Evolutionary conservation across 2,797 vertebrate genomes (phyloP).

Genomic region (Mormyrops attenuatus): DNA sequence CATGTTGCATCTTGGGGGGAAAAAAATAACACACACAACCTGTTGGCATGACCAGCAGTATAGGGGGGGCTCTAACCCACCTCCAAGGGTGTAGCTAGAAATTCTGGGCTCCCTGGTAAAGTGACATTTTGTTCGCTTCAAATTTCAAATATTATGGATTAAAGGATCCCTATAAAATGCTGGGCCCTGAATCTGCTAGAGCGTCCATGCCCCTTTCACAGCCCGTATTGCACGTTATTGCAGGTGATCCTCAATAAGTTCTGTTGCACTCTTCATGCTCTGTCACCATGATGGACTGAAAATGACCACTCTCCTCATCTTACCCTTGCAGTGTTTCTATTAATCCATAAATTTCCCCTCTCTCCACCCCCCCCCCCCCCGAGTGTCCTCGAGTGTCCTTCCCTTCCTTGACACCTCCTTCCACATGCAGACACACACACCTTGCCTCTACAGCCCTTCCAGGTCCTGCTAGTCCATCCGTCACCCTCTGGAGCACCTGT

Average conservation of each 20-base stretch:
- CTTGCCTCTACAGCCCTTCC: neutral
- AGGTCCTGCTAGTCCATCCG: conserved; percentile 33
- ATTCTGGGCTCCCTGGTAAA: neutral
- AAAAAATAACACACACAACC: neutral
- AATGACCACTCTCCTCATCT: neutral
- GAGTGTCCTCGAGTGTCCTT: neutral
- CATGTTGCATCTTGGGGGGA: neutral
- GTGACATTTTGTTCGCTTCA: neutral
- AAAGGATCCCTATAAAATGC: neutral
- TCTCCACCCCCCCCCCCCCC: neutral
- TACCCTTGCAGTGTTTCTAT: neutral
- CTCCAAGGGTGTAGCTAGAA: neutral
- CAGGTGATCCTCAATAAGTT: neutral
- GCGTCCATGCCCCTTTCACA: neutral
- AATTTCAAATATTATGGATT: neutral
- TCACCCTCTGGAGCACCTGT: neutral
- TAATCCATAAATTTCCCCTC: neutral
- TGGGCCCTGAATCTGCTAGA: neutral
- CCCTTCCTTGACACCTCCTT: neutral
- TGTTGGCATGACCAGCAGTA: neutral
- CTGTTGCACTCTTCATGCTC: neutral
- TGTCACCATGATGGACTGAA: neutral
- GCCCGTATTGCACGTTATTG: neutral
- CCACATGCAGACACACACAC: conserved; percentile 1
- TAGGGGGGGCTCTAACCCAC: neutral